Conservation (phyloP, 2,888 invertebrate species). For the Byasa hedistus region DNA sequence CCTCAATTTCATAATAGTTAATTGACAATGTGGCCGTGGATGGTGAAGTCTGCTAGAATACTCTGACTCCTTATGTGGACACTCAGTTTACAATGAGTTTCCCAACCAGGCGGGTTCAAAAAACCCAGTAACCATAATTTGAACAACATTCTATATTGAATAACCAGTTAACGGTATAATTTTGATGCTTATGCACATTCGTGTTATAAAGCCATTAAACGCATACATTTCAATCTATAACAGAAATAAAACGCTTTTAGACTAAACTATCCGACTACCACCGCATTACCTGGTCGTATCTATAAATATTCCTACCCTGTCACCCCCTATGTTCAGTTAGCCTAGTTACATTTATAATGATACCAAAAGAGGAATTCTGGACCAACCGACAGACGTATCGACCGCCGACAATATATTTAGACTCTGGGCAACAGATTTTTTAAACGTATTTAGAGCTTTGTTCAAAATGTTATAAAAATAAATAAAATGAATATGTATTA, state of each 20-base stretch:
- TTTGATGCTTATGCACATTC: neutral
- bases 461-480: no score
- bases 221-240: conserved; percentile 8
- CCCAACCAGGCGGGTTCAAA: no score
- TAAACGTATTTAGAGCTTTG: no score
- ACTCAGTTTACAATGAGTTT: no score
- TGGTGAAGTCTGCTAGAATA: no score
- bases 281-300: neutral
- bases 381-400: conserved; percentile 11
- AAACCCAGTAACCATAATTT: no score
- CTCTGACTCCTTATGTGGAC: no score
- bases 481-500: no score
- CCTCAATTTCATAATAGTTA: no score
- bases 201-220: conserved; percentile 1
- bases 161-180: neutral
- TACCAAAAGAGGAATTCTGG: conserved; percentile 18
- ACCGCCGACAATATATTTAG: conserved; percentile 7
- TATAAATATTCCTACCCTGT: conserved; percentile 15
- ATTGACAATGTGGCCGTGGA: no score
- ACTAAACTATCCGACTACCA: neutral
- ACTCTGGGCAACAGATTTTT: neutral
- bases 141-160: neutral
- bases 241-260: neutral
- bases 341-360: conserved; percentile 23
- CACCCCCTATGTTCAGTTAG: conserved; percentile 6